A percentile compares a stretch with the other conserved stretches of the same genome.
Conservation (phyloP, 2,113 vertebrate genomes). For the Burhinus oedicnemus region DNA sequence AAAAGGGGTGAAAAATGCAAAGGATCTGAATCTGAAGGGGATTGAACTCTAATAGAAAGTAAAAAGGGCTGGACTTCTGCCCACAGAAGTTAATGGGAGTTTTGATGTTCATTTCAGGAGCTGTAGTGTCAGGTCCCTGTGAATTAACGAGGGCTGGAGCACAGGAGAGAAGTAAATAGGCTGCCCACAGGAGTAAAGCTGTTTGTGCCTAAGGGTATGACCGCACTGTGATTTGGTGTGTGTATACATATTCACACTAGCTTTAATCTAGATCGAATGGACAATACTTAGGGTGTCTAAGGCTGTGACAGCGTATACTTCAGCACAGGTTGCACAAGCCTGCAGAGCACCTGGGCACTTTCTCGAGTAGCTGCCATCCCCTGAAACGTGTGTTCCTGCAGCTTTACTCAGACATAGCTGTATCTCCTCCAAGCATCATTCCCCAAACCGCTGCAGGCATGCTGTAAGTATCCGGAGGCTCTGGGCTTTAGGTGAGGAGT, state of each 20-base stretch:
- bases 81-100: not conserved
- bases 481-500: not conserved
- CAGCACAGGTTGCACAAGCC: not conserved
- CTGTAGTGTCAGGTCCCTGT: not conserved
- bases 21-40: not conserved
- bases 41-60: not conserved
- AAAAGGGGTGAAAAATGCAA: not conserved
- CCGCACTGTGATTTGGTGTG: accelerated
- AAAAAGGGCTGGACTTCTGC: not conserved
- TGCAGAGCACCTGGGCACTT: not conserved
- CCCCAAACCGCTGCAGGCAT: not conserved
- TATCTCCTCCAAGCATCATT: not conserved
- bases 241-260: not conserved
- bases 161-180: not conserved
- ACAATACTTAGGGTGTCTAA: not conserved
- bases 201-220: not conserved
- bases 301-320: not conserved
- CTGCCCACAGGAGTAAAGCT: not conserved
- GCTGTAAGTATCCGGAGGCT: not conserved
- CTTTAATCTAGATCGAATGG: not conserved
- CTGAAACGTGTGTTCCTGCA: not conserved
- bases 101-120: not conserved
- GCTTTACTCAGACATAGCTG: not conserved
- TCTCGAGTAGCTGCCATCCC: not conserved
- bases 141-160: not conserved